Evolutionary conservation across 2,113 vertebrate species (phyloP), one percentile per base, ranked within the genome.

Genomic region (Scytalopus superciliaris): DNA sequence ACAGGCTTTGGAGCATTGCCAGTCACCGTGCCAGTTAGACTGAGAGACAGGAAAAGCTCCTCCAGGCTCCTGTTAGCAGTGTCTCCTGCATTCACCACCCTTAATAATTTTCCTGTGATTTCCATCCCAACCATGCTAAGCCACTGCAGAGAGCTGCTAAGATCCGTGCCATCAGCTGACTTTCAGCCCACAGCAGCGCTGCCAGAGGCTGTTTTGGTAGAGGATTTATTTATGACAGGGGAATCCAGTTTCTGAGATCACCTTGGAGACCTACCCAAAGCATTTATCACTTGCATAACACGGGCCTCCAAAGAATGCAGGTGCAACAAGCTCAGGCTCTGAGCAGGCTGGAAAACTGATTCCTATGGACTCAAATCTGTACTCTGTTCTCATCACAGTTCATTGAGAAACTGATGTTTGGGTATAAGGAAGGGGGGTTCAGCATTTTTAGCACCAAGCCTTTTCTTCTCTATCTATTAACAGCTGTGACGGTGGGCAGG

Each of bases 71-170:
- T 52, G 27, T 22, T 50, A 24, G 39, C 39, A 64, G 11, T 35
- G 3, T 7, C 39, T 79, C 44, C 27, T 1, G 0, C 2, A 0
- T 52, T 64, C 6, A 9, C 44, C 8, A 11, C 18, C 13, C 11
- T 33, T 14, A 75, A 75, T n/a, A 25, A 75, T 39, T 50, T 49
- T 12, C 30, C 33, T 60, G 35, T 42, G n/a, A 23, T 62, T 77
- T 62, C 55, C n/a, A n/a, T 33, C 60, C 39, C 57, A 72, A 70
- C 2, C 2, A 1, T 55, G 28, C 66, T 40, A 40, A 55, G 19
- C 13, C 47, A 81, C 9, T 1, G 0, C 45, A 59, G 16, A 37
- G 13, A 63, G 50, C 50, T 74, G 27, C 50, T 49, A 18, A 87
- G 66, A 72, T 42, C 59, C 39, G 7, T 6, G 23, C 44, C 18